Percentiles rank a stretch among this genome's conserved stretches.
Evolutionary conservation across 1,140 invertebrate genomes (phyloP).

Genomic region (Agrypnia vestita): DNA sequence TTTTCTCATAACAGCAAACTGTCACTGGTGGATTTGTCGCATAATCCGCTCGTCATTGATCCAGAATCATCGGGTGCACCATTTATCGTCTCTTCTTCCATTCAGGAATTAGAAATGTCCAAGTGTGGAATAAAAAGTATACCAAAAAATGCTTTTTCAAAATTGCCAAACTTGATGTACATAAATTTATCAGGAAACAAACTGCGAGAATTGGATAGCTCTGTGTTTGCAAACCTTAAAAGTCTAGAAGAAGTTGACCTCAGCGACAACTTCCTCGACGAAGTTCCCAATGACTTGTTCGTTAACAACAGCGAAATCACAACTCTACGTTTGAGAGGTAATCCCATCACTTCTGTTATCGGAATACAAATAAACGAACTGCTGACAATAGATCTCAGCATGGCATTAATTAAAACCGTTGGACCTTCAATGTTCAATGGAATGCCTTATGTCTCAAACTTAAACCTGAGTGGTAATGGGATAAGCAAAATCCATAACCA

Average conservation of each 20-base stretch:
- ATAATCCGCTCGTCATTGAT: conserved; percentile 77
- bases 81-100: conserved; percentile 75
- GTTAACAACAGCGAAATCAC: conserved; percentile 75
- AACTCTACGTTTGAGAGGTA: conserved; percentile 76
- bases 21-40: conserved; percentile 77
- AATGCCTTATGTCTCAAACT: conserved; percentile 76
- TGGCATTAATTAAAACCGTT: conserved; percentile 77
- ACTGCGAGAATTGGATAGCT: conserved; percentile 75
- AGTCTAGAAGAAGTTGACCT: conserved; percentile 80
- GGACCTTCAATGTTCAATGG: conserved; percentile 78
- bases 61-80: conserved; percentile 65
- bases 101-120: conserved; percentile 80
- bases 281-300: conserved; percentile 76
- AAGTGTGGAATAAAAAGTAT: conserved; percentile 77
- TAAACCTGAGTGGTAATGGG: conserved; percentile 77
- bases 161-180: conserved; percentile 77
- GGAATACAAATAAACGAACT: conserved; percentile 73
- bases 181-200: conserved; percentile 79
- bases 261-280: conserved; percentile 76
- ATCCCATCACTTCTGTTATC: conserved; percentile 73
- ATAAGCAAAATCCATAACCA: conserved; percentile 79
- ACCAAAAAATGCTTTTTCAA: conserved; percentile 74
- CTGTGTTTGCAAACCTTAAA: conserved; percentile 74
- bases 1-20: conserved; percentile 79
- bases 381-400: conserved; percentile 77